Percentiles rank a stretch among this genome's conserved stretches.
Evolutionary conservation across 2,888 invertebrate genomes (phyloP).

Genomic region (Drosophila borborema): DNA sequence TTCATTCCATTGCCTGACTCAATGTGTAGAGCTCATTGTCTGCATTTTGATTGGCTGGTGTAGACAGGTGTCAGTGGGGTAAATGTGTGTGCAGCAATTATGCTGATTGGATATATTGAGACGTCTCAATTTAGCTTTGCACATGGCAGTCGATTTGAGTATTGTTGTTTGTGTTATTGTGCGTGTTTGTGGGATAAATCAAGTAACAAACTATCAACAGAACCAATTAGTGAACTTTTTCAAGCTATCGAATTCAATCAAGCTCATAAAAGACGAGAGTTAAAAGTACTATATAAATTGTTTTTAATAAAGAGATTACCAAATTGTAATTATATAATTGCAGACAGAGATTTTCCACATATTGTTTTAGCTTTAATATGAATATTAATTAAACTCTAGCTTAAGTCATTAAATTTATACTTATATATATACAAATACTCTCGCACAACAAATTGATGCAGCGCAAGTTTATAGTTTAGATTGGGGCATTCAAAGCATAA

Average conservation of each 20-base stretch:
- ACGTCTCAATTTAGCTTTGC: neutral
- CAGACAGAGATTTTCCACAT: no score
- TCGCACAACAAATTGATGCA: neutral
- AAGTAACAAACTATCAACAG: neutral
- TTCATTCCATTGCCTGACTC: no score
- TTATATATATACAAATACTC: no score
- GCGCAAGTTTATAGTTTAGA: constrained; percentile 23
- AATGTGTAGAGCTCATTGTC: no score
- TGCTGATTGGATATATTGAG: neutral
- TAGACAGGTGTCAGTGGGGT: neutral
- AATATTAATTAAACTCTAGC: no score
- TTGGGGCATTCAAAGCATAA: constrained; percentile 41
- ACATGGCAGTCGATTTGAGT: neutral
- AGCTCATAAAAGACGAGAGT: neutral
- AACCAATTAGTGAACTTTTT: neutral
- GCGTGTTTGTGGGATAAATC: neutral
- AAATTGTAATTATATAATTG: no score
- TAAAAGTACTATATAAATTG: no score
- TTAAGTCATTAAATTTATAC: no score
- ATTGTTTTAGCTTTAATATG: no score
- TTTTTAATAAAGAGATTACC: no score
- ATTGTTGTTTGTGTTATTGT: neutral
- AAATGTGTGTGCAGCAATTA: neutral
- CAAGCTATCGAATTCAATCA: no score
- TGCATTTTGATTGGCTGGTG: neutral